phyloP scores from a whole-genome alignment of 2,888 invertebrate species.

The Protophormia terraenovae region DNA sequence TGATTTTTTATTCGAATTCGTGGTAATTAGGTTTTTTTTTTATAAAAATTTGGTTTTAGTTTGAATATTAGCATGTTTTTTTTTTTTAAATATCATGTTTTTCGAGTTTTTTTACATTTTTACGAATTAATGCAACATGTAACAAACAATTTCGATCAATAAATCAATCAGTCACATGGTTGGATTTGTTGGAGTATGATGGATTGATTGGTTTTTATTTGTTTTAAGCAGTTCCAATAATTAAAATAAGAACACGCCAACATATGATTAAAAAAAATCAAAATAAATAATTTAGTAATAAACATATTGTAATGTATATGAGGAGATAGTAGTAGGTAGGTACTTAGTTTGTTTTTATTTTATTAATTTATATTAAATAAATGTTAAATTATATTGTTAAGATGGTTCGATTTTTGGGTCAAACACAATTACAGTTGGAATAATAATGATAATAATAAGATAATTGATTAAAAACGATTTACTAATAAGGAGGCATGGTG shows the following conservation, averaged over 20 bases:
- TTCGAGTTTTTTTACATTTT: slow-evolving; percentile 17
- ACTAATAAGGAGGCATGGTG: slow-evolving; percentile 11
- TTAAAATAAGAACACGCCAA: slow-evolving; percentile 54
- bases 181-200: slow-evolving; percentile 51
- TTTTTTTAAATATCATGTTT: slow-evolving; percentile 34
- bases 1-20: slow-evolving; percentile 47
- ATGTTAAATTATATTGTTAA: background rate
- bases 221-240: slow-evolving; percentile 57
- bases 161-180: slow-evolving; percentile 37
- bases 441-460: background rate
- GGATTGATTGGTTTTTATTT: slow-evolving; percentile 41
- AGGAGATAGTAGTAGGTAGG: background rate
- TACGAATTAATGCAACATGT: slow-evolving; percentile 21
- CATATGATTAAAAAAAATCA: slow-evolving; percentile 46
- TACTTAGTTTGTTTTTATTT: background rate
- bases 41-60: slow-evolving; percentile 33
- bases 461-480: background rate
- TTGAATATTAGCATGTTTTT: slow-evolving; percentile 26
- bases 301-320: slow-evolving; percentile 30
- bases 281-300: slow-evolving; percentile 57
- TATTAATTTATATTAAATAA: background rate
- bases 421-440: slow-evolving; percentile 11
- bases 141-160: slow-evolving; percentile 53
- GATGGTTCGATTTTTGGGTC: background rate
- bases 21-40: slow-evolving; percentile 14